Evolutionary conservation across 2,113 vertebrate species (phyloP).

Genomic region (Hydrolagus affinis): DNA sequence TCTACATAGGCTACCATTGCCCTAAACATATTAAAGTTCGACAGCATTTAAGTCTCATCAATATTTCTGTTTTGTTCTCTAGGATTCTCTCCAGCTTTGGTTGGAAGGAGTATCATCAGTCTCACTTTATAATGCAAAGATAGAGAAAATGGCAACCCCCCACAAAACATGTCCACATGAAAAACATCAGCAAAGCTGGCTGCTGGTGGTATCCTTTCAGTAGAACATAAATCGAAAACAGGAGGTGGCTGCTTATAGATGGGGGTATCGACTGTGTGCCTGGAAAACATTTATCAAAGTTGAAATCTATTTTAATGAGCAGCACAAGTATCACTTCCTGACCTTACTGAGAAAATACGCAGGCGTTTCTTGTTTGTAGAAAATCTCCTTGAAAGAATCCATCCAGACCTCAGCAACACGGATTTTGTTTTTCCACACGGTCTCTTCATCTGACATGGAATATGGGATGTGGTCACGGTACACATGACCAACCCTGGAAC

Average conservation of each 20-base stretch:
- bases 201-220: not conserved
- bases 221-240: not conserved
- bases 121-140: too few species aligned
- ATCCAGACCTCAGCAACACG: constrained; percentile 76
- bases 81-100: too few species aligned
- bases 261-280: too few species aligned
- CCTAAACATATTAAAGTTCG: too few species aligned
- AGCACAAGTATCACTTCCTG: constrained; percentile 32
- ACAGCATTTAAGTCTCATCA: too few species aligned
- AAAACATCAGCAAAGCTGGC: too few species aligned
- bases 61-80: too few species aligned
- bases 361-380: constrained; percentile 65
- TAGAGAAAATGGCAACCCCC: too few species aligned
- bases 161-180: too few species aligned
- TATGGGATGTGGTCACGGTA: constrained; percentile 44
- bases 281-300: not conserved
- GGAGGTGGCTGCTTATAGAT: not conserved
- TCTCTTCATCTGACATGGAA: constrained; percentile 52
- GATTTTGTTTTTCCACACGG: constrained; percentile 65
- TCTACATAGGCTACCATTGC: too few species aligned
- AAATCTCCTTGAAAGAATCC: constrained; percentile 68
- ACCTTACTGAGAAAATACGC: constrained; percentile 73
- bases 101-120: too few species aligned
- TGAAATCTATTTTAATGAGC: not conserved
- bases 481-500: constrained; percentile 75